These are phyloP conservation scores for Hemibagrus wyckioides DNA, from an alignment of 2,113 vertebrate genomes.

Conservation along the genomic window DNA sequence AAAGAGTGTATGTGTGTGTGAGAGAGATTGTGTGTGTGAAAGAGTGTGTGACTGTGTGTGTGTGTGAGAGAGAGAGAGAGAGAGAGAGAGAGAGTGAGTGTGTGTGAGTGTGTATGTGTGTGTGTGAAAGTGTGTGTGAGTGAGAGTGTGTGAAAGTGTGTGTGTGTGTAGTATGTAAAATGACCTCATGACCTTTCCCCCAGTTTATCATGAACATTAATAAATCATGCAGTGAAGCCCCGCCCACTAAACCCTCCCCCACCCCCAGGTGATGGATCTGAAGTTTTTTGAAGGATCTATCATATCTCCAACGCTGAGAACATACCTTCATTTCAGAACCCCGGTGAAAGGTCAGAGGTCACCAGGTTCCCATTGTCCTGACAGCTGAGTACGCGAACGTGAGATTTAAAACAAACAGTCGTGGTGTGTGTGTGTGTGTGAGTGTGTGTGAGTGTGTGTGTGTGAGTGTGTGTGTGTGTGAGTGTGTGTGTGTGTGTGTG, in stretches of 20 bases:
- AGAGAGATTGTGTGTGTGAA: no score
- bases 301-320: background rate
- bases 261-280: background rate
- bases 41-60: no score
- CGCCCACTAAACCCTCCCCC: background rate
- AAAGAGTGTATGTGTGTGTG: background rate
- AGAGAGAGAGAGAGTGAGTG: no score
- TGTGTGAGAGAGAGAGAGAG: no score
- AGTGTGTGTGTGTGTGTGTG: background rate
- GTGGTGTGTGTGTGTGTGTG: background rate
- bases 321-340: background rate
- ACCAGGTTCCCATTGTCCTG: background rate
- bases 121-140: background rate
- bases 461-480: no score
- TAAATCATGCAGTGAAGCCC: background rate
- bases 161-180: background rate
- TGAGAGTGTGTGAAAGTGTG: background rate
- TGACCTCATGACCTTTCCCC: background rate
- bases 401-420: background rate
- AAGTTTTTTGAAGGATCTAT: background rate
- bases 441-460: no score
- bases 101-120: background rate
- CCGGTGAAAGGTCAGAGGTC: conserved; percentile 14
- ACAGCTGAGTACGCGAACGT: background rate
- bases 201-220: background rate